Percentiles rank a stretch among this genome's conserved stretches.
Evolutionary conservation across 92 coral and sea anemone species (phyloP).

Genomic region (Micromussa lordhowensis): DNA sequence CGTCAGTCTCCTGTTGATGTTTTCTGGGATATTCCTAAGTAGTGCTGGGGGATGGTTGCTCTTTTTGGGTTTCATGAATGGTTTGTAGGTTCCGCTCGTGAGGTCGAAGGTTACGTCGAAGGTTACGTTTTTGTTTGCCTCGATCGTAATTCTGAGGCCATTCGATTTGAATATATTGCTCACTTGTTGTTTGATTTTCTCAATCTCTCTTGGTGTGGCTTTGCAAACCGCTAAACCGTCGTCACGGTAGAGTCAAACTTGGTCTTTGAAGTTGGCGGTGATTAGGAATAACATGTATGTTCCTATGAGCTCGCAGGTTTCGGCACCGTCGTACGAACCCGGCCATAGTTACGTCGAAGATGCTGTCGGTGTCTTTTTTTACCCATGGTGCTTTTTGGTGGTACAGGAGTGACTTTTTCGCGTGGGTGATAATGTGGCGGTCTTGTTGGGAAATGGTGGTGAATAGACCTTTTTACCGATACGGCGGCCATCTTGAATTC

Average conservation of each 20-base stretch:
- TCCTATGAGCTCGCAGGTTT: neutral
- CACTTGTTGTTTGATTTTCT: neutral
- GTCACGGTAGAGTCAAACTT: neutral
- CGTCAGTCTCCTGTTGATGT: too few relatives aligned
- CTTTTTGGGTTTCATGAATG: conserved; percentile 1
- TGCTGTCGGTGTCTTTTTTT: neutral
- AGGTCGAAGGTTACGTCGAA: neutral
- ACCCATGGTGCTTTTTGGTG: too few relatives aligned
- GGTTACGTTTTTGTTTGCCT: neutral
- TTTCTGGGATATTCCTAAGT: too few relatives aligned
- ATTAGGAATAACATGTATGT: neutral
- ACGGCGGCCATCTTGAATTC: too few relatives aligned
- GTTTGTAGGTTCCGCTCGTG: neutral
- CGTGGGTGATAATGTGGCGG: too few relatives aligned
- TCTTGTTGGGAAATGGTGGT: too few relatives aligned
- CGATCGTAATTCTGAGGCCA: neutral
- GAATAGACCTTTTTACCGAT: too few relatives aligned
- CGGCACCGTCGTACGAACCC: neutral
- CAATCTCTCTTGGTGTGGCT: neutral
- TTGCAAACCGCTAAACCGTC: neutral
- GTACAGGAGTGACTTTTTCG: too few relatives aligned
- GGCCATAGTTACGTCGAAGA: neutral
- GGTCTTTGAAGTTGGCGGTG: neutral
- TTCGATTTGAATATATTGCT: neutral
- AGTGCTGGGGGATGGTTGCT: neutral